phyloP scores from a whole-genome alignment of 2,113 vertebrate genomes.

The Trematomus loennbergii region DNA sequence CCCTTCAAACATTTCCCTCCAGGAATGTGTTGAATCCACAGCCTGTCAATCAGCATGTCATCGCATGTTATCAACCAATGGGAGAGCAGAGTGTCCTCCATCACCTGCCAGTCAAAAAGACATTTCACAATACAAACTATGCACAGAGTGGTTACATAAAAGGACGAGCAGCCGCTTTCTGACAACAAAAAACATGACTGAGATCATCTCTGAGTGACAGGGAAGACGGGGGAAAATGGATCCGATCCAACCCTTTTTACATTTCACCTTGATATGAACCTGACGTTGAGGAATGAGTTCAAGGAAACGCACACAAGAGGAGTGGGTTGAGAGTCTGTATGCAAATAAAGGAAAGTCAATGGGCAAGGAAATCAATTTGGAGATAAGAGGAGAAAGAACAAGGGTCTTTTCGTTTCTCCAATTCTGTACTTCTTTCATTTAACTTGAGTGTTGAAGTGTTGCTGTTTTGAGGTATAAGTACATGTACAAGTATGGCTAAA shows the following conservation, averaged over 20 bases:
- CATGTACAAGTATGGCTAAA: too few relatives aligned
- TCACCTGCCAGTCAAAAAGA: constrained; percentile 14
- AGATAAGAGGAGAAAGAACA: not conserved
- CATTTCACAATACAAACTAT: not conserved
- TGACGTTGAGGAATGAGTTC: constrained; percentile 10
- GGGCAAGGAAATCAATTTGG: not conserved
- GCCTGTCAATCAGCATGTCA: constrained; percentile 20
- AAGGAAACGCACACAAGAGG: not conserved
- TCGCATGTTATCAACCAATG: not conserved
- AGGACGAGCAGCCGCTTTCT: not conserved
- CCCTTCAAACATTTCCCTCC: not conserved
- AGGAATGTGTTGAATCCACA: constrained; percentile 32
- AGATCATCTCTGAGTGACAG: not conserved
- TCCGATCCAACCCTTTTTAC: not conserved
- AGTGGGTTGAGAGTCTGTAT: not conserved
- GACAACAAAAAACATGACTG: not conserved
- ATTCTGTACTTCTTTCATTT: too few relatives aligned
- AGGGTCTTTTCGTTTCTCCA: too few relatives aligned
- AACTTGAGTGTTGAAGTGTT: too few relatives aligned
- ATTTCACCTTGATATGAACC: constrained; percentile 7
- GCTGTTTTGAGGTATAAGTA: too few relatives aligned
- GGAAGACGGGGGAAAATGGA: not conserved
- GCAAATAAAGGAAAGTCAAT: constrained; percentile 1
- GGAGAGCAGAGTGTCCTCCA: not conserved
- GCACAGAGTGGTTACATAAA: not conserved